Conservation (phyloP, 2,888 invertebrate species). For the Hypena proboscidalis region DNA sequence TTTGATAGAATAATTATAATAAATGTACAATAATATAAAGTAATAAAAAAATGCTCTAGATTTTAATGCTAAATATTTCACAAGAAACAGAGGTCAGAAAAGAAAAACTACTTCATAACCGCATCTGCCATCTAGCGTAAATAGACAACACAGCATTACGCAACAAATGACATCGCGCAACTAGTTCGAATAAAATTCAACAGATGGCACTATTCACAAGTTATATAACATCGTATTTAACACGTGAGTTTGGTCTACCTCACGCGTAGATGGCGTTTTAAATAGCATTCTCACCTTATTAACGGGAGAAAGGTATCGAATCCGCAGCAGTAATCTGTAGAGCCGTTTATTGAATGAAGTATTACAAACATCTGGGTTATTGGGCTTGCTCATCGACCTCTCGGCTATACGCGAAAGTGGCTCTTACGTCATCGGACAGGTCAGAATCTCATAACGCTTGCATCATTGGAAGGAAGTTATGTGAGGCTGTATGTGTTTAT, state of each 20-base stretch:
- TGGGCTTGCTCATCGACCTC: constrained; percentile 66
- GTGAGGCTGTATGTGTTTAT: constrained; percentile 45
- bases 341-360: constrained; percentile 49
- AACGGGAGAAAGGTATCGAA: constrained; percentile 39
- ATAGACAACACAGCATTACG: constrained; percentile 1
- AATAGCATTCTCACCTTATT: constrained; percentile 6
- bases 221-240: constrained; percentile 12
- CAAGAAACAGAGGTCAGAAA: neutral
- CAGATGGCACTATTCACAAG: constrained; percentile 42
- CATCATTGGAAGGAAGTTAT: constrained; percentile 67
- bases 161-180: neutral
- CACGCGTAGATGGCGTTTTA: constrained; percentile 50
- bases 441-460: constrained; percentile 72
- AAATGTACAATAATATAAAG: neutral
- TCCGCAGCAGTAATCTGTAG: constrained; percentile 37
- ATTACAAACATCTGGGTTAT: constrained; percentile 69
- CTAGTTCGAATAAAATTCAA: constrained; percentile 23
- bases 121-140: constrained; percentile 27
- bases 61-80: neutral
- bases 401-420: constrained; percentile 72
- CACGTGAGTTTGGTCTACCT: no score
- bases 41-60: neutral
- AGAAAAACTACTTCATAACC: neutral
- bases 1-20: no score
- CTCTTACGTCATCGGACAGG: constrained; percentile 74